A percentile compares a stretch with the other conserved stretches of the same genome.
phyloP scores from a whole-genome alignment of 2,888 invertebrate genomes.

The Drepana falcataria region DNA sequence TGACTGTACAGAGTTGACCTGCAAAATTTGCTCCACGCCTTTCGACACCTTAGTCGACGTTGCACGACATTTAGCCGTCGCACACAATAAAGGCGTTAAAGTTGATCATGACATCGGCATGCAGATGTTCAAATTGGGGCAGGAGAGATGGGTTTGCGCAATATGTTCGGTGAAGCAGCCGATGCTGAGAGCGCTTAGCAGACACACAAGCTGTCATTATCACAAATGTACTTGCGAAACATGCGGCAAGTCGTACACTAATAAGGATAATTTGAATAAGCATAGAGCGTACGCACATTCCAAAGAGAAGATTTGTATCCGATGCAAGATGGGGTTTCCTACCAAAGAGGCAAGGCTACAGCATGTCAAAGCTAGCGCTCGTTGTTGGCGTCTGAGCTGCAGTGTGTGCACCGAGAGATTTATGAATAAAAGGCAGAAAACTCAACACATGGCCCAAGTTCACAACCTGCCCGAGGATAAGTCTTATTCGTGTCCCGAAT shows the following conservation, averaged over 20 bases:
- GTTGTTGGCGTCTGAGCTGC: constrained; percentile 43
- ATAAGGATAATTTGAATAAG: constrained; percentile 30
- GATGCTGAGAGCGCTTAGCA: constrained; percentile 34
- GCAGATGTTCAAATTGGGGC: constrained; percentile 38
- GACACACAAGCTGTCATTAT: constrained; percentile 44
- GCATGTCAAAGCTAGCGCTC: constrained; percentile 24
- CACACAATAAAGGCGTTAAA: constrained; percentile 30
- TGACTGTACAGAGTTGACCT: constrained; percentile 49
- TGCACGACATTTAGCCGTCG: constrained; percentile 33
- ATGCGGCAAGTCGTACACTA: constrained; percentile 46
- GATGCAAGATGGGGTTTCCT: constrained; percentile 27
- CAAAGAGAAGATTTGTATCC: constrained; percentile 17
- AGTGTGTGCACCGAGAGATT: constrained; percentile 39
- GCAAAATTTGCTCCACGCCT: constrained; percentile 36
- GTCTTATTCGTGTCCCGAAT: constrained; percentile 37
- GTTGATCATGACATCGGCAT: constrained; percentile 32
- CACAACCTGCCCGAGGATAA: constrained; percentile 29
- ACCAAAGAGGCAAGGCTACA: constrained; percentile 24
- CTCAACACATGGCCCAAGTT: constrained; percentile 30
- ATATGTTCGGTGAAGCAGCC: constrained; percentile 34
- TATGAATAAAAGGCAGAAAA: constrained; percentile 25
- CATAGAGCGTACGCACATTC: constrained; percentile 22
- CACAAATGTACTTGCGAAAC: constrained; percentile 44
- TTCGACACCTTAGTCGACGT: constrained; percentile 27
- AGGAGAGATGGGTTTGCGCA: constrained; percentile 40